Base-by-base conservation (phyloP, 2,113 vertebrate species). In the Chrysochloris asiatica region DNA sequence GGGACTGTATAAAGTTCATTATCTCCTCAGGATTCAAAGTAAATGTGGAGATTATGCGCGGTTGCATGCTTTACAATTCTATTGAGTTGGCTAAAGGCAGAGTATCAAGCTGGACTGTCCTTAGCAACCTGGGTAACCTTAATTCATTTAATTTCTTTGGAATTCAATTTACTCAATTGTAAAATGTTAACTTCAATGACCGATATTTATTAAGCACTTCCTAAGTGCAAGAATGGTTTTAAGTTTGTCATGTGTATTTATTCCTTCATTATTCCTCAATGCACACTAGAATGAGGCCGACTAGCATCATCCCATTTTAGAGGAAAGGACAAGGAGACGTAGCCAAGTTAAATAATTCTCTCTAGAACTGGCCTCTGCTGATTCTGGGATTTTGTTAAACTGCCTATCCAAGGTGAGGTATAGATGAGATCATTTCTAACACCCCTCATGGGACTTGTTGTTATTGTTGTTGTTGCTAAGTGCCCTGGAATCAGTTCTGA, bases 81-180 rank as follows among this genome's bases (percentile, higher is more conserved):
- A 41, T 0, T 41, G 48, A 52, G 61, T 3, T 36, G 2, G 21
- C 50, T 73, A 65, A 80, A 48, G 28, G 28, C 12, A 59, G 56
- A 86, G 33, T 38, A 41, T 75, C 43, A 41, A 33, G 76, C 63
- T 2, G 8, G 85, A 54, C 61, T 47, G 54, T 75, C 78, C 45
- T 87, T 61, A 84, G 77, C 82, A 61, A 61, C 81, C 22, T 77
- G 77, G 77, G 82, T 87, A 83, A 80, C 80, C 52, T 73, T 89
- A 89, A 89, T 61, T 59, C 47, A 93, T 86, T 85, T 67, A 50
- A 88, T 90, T 88, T 87, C 43, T 72, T 88, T 83, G 59, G 52
- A 65, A 86, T 90, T 92, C 83, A 78, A 45, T 83, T 90, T 83
- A 93, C 83, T 93, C 88, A 45, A 83, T 5, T 76, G 79, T 75